A percentile compares a stretch with the other conserved stretches of the same genome.
Evolutionary conservation across 2,113 vertebrate genomes (phyloP).

Genomic region (Pionites leucogaster): DNA sequence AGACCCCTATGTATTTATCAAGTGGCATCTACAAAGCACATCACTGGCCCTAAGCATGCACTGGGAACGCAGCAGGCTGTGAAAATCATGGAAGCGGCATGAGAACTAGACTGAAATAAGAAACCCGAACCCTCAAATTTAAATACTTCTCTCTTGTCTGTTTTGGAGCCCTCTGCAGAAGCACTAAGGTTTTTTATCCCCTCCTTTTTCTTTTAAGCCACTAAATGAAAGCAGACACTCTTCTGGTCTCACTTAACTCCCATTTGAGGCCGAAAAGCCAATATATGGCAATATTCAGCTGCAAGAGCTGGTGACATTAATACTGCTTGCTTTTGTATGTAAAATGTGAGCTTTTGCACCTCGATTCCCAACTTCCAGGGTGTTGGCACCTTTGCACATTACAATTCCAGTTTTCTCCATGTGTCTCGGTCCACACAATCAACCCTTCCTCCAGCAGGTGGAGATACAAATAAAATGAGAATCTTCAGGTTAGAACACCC

Average conservation of each 20-base stretch:
- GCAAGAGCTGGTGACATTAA: neutral
- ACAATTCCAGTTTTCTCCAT: neutral
- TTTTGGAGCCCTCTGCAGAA: neutral
- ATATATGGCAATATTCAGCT: neutral
- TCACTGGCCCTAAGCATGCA: neutral
- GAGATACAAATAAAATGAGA: neutral
- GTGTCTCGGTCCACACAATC: neutral
- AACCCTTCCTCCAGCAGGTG: neutral
- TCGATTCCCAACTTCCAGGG: neutral
- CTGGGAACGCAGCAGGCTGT: neutral
- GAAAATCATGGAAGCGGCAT: neutral
- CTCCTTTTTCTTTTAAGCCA: neutral
- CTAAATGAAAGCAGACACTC: neutral
- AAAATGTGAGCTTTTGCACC: neutral
- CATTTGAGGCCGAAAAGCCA: neutral
- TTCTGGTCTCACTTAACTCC: neutral
- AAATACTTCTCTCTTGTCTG: neutral
- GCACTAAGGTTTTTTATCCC: fast-evolving
- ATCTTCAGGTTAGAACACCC: neutral
- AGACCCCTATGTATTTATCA: neutral
- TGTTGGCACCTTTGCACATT: neutral
- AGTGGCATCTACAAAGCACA: neutral
- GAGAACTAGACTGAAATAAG: neutral
- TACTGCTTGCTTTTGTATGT: neutral
- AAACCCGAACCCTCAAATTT: neutral